Conservation (phyloP, 2,888 invertebrate genomes). For the Timema podura region DNA sequence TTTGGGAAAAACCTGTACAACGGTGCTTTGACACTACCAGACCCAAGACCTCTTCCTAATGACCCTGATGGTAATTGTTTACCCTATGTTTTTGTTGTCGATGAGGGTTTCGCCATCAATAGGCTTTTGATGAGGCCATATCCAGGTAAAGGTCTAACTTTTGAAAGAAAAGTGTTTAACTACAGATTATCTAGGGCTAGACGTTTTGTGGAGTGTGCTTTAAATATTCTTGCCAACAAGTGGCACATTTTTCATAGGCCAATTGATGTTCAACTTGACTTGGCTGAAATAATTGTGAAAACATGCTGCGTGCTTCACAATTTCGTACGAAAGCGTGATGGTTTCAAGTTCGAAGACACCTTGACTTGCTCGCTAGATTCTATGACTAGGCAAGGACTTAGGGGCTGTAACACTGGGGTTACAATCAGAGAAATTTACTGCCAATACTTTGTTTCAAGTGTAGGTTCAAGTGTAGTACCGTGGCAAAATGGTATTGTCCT, state of each 20-base stretch:
- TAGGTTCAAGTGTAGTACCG: no score
- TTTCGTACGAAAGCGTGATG: background rate
- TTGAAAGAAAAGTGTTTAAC: background rate
- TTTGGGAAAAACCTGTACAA: background rate
- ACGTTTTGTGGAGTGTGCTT: background rate
- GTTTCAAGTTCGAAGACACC: background rate
- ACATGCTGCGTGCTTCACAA: conserved; percentile 3
- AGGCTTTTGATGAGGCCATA: background rate
- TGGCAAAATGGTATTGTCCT: no score
- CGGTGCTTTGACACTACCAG: background rate
- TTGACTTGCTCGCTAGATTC: background rate
- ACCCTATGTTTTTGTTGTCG: background rate
- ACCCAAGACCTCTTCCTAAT: background rate
- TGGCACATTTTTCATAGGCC: conserved; percentile 1
- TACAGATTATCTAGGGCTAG: background rate
- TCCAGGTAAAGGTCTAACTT: background rate
- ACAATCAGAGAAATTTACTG: no score
- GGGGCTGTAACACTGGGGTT: no score
- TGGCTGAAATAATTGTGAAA: background rate
- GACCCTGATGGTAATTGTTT: background rate
- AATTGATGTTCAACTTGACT: background rate
- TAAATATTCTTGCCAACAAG: background rate
- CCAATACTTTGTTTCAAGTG: no score
- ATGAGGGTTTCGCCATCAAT: background rate
- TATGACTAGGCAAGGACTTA: background rate